These are phyloP conservation scores for Monochamus saltuarius DNA, from an alignment of 1,140 invertebrate species.

Conservation along the genomic window DNA sequence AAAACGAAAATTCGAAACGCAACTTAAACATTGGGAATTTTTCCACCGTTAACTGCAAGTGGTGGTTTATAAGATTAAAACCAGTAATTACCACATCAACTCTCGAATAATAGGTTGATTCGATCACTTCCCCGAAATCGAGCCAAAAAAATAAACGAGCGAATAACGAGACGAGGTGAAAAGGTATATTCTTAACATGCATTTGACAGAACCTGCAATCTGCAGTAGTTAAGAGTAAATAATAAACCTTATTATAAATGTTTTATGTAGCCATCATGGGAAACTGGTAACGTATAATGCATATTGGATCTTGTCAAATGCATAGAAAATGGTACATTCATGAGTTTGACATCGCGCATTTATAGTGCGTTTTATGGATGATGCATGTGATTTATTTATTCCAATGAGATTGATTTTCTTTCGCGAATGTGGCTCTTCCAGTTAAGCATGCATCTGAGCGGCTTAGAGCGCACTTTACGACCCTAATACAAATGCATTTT, in stretches of 20 bases:
- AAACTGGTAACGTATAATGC: constrained; percentile 23
- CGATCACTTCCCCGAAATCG: constrained; percentile 9
- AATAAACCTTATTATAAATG: constrained; percentile 36
- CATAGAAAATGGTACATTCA: constrained; percentile 32
- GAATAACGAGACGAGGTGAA: constrained; percentile 22
- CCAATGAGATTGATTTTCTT: constrained; percentile 42
- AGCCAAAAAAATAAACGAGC: constrained; percentile 13
- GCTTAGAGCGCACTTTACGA: constrained; percentile 31
- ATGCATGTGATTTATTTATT: constrained; percentile 27
- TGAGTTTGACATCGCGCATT: constrained; percentile 40
- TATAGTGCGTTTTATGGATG: constrained; percentile 35
- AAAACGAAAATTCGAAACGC: no score
- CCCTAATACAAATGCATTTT: constrained; percentile 38
- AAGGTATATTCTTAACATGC: constrained; percentile 24
- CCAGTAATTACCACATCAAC: constrained; percentile 17
- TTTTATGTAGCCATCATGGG: constrained; percentile 28
- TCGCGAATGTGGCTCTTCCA: constrained; percentile 28
- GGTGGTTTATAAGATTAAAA: constrained; percentile 10
- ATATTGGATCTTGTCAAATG: constrained; percentile 34
- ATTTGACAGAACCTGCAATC: constrained; percentile 25
- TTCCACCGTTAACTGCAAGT: constrained; percentile 8
- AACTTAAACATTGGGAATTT: no score
- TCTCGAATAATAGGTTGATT: constrained; percentile 9
- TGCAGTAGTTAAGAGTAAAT: constrained; percentile 28
- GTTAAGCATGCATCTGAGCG: constrained; percentile 23